phyloP scores from a whole-genome alignment of 2,797 vertebrate genomes.

The Pyrrhura leucotis region DNA sequence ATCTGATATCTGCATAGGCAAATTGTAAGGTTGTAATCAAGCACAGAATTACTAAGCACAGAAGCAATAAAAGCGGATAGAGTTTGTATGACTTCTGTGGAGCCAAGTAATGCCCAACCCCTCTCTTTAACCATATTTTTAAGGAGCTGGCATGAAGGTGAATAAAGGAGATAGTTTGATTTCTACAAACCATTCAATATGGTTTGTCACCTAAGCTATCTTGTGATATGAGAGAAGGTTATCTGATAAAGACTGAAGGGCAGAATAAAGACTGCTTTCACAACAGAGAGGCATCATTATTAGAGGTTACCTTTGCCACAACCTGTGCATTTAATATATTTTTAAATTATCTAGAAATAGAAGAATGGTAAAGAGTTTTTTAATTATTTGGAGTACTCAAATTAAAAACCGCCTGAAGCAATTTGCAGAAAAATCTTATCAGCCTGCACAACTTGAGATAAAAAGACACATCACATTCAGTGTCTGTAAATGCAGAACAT shows the following conservation, averaged over 20 bases:
- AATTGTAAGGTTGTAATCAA: background rate
- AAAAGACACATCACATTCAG: background rate
- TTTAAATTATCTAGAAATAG: background rate
- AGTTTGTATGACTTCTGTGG: background rate
- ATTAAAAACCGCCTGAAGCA: background rate
- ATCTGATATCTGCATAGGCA: background rate
- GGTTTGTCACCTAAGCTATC: background rate
- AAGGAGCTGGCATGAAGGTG: background rate
- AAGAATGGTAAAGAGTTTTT: background rate
- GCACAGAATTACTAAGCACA: background rate
- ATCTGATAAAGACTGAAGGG: background rate
- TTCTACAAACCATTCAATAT: background rate
- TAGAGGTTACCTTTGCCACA: background rate
- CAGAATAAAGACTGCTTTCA: background rate
- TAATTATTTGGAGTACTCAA: background rate
- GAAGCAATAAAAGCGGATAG: rapidly evolving
- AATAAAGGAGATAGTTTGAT: background rate
- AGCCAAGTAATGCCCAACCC: background rate
- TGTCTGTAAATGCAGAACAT: background rate
- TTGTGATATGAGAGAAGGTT: background rate
- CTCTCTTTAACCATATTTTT: background rate
- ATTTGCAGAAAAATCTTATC: background rate
- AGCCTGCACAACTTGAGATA: background rate
- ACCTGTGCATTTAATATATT: background rate
- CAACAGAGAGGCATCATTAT: background rate